Conservation (phyloP, 2,797 vertebrate species). For the Myotis vivesi region DNA sequence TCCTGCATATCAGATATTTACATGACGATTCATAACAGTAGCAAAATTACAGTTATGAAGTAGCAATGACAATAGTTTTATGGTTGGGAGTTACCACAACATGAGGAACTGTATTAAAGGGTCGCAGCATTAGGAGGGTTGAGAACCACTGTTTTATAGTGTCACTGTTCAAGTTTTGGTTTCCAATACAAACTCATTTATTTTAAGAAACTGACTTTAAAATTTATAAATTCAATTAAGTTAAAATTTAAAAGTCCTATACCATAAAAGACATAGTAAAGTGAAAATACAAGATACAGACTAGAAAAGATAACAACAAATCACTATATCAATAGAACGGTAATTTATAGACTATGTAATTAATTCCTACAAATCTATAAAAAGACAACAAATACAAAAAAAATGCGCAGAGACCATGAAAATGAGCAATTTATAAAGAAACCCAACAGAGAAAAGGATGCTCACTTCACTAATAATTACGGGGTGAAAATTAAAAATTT, state of each 20-base stretch:
- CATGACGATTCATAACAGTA: too few species aligned
- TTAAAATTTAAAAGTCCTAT: background rate
- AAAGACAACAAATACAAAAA: background rate
- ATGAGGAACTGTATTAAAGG: too few species aligned
- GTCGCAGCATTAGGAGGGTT: too few species aligned
- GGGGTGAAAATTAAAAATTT: background rate
- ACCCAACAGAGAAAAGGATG: background rate
- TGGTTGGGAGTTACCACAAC: too few species aligned
- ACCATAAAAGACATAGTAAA: background rate
- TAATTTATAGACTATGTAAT: background rate
- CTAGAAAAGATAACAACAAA: slow-evolving; percentile 13
- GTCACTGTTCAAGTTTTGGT: background rate
- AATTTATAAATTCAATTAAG: background rate
- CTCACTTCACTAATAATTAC: background rate
- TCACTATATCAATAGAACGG: background rate
- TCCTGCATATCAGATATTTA: too few species aligned
- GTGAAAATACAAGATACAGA: slow-evolving; percentile 16
- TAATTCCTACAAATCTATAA: background rate
- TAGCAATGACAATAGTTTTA: too few species aligned
- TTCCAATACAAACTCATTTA: background rate
- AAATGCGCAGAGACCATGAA: background rate
- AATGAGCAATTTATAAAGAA: slow-evolving; percentile 17
- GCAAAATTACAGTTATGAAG: too few species aligned
- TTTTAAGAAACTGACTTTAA: background rate
- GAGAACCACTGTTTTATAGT: background rate